phyloP scores from a whole-genome alignment of 2,888 invertebrate species.

The Trissolcus brochymenae region DNA sequence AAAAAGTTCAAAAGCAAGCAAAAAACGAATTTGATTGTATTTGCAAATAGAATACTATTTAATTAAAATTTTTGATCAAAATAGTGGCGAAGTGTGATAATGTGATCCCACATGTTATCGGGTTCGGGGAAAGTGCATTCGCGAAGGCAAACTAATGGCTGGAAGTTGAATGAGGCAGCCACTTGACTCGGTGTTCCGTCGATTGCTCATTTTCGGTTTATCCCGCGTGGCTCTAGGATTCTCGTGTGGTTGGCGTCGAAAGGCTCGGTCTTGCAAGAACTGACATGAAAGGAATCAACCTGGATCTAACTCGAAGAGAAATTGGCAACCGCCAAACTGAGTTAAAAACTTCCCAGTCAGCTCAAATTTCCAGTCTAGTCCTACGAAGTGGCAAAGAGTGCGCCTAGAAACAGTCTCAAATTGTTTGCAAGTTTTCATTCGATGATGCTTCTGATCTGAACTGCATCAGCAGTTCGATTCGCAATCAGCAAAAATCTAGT shows the following conservation, averaged over 20 bases:
- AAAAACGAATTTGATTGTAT: constrained; percentile 12
- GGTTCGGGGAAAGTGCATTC: constrained; percentile 32
- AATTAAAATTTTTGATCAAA: constrained; percentile 6
- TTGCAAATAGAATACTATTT: no score
- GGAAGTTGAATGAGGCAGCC: constrained; percentile 51
- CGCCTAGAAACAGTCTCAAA: constrained; percentile 58
- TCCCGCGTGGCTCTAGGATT: constrained; percentile 41
- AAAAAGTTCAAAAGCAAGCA: no score
- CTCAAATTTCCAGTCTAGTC: constrained; percentile 69
- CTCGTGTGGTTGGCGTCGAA: constrained; percentile 47
- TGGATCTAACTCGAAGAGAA: constrained; percentile 58
- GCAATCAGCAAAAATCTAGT: constrained; percentile 4
- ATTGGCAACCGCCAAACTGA: constrained; percentile 70
- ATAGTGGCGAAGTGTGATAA: constrained; percentile 29
- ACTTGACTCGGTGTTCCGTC: constrained; percentile 52
- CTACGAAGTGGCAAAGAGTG: constrained; percentile 60
- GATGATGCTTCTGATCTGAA: constrained; percentile 19
- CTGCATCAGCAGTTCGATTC: constrained; percentile 58
- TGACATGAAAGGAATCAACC: constrained; percentile 65
- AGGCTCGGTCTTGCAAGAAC: constrained; percentile 66
- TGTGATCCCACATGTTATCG: constrained; percentile 41
- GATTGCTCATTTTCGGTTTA: constrained; percentile 63
- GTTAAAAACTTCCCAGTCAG: constrained; percentile 75
- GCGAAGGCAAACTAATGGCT: constrained; percentile 40
- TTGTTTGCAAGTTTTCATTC: constrained; percentile 70